Base-by-base conservation (phyloP, 2,113 vertebrate species). In the Heterochromis multidens region DNA sequence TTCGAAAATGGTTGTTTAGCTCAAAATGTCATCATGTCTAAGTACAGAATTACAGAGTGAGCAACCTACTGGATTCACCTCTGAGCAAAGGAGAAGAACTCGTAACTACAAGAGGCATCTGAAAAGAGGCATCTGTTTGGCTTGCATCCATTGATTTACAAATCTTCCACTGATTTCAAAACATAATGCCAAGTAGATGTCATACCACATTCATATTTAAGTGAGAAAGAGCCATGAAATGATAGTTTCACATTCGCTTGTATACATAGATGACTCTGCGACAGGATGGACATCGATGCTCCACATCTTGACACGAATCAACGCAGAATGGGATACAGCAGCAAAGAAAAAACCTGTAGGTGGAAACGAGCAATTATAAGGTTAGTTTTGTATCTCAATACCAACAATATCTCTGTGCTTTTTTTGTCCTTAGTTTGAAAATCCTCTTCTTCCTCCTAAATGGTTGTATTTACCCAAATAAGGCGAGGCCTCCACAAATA, bases 311-410 rank as follows among this genome's bases (percentile, higher is more conserved):
- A 19, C 97, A 95, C 33, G 96, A 93, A 4, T 99, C 97, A 62
- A 97, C 33, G 4, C 97, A 99, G 94, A 99, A 99, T 0, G 98
- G 98, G 87, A 98, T 96, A 60, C 96, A 95, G 81, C 97, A 98
- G 91, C 98, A 99, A 2, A 89, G 84, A 95, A 97, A 23, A 29
- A 96, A 98, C 80, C 98, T 99, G 61, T 1, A 35, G 21, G 12
- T 46, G 40, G 11, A 77, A 80, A 78, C 19, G 57, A 59, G n/a
- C 1, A 79, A 5, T 37, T 59, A 1, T 10, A 3, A 61, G 5
- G 13, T 70, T 46, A 6, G 4, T 61, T 61, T 70, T 49, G 2
- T 56, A 61, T 6, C 23, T 46, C 17, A 21, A 29, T 7, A 35
- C 4, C 2, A 56, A 27, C 11, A 4, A 23, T 1, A 17, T n/a